Conservation (phyloP, 2,797 vertebrate species). For the Threskiornis aethiopicus region DNA sequence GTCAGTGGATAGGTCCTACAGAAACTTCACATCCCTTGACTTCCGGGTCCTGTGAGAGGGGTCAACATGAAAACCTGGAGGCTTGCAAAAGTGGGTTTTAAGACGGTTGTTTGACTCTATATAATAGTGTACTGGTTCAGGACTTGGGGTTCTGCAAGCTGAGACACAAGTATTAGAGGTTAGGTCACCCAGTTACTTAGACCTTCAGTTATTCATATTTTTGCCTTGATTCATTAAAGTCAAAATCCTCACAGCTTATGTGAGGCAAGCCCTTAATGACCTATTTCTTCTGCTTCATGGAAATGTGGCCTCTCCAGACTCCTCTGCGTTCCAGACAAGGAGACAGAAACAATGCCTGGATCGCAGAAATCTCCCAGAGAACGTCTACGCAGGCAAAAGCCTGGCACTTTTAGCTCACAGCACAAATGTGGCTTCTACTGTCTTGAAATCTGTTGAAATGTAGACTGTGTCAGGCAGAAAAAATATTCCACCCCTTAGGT, state of each 20-base stretch:
- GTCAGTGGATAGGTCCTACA: background rate
- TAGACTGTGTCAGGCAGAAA: conserved; percentile 17
- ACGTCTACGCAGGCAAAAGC: background rate
- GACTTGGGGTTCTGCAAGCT: background rate
- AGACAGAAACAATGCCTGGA: background rate
- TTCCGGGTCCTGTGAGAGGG: background rate
- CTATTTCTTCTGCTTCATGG: background rate
- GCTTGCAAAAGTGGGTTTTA: background rate
- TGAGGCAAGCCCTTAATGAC: background rate
- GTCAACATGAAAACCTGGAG: background rate
- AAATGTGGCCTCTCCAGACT: background rate
- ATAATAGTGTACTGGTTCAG: background rate
- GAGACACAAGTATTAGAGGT: background rate
- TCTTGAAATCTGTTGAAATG: conserved; percentile 34
- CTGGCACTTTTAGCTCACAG: conserved; percentile 4
- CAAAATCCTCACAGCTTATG: background rate
- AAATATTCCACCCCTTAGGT: conserved; percentile 41
- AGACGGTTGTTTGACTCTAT: background rate
- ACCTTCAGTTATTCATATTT: background rate
- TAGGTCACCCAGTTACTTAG: background rate
- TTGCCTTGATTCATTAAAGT: background rate
- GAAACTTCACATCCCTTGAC: background rate
- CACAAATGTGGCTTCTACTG: background rate
- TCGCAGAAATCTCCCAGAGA: background rate
- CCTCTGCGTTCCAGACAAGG: background rate